phyloP scores from a whole-genome alignment of 1,140 invertebrate species.

The Drosophila prosaltans region DNA sequence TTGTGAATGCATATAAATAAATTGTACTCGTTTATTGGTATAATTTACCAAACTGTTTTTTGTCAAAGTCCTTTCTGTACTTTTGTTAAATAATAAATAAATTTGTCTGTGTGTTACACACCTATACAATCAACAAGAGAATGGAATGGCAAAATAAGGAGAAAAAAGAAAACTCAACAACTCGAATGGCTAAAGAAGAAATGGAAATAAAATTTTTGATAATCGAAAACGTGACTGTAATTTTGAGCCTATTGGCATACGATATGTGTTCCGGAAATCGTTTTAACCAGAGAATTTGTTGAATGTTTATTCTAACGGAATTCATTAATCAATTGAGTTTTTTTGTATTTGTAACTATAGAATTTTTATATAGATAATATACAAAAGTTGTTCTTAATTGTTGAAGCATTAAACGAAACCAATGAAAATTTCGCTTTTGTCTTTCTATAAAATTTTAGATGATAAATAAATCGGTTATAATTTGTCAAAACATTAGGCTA shows the following conservation, averaged over 20 bases:
- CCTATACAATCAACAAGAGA: conserved; percentile 36
- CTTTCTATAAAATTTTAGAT: too few species aligned
- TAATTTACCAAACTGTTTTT: background rate
- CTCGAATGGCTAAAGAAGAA: conserved; percentile 17
- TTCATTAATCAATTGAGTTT: conserved; percentile 9
- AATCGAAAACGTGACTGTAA: conserved; percentile 81
- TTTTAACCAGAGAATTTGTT: background rate
- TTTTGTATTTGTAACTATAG: too few species aligned
- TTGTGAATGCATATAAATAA: too few species aligned
- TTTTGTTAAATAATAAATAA: conserved; percentile 41
- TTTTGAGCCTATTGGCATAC: conserved; percentile 53
- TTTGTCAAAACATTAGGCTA: too few species aligned
- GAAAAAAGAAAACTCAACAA: conserved; percentile 8
- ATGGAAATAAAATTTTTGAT: conserved; percentile 78
- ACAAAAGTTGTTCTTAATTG: too few species aligned
- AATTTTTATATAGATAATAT: too few species aligned
- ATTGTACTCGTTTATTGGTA: too few species aligned
- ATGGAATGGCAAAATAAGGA: background rate
- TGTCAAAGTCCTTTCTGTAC: background rate
- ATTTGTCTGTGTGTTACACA: conserved; percentile 16
- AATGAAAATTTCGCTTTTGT: too few species aligned
- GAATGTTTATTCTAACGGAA: background rate
- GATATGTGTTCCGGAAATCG: conserved; percentile 19
- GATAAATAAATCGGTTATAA: too few species aligned
- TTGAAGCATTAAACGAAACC: too few species aligned